phyloP scores from a whole-genome alignment of 1,140 invertebrate species.

The Mycetomoellerius zeteki region DNA sequence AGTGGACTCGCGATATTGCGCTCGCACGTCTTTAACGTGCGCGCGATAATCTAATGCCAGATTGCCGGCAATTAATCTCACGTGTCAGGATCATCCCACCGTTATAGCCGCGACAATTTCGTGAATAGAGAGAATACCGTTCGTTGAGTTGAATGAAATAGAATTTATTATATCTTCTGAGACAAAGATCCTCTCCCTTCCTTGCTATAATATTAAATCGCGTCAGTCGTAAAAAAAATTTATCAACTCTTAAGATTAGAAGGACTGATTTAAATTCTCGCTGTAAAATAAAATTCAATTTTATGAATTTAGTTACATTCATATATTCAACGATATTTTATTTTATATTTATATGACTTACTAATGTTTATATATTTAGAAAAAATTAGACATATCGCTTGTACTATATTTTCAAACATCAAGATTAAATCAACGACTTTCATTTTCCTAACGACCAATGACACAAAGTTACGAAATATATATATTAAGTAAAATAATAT shows the following conservation, averaged over 20 bases:
- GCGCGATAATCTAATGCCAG: conserved; percentile 51
- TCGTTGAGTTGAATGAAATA: conserved; percentile 30
- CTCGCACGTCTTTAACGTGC: conserved; percentile 31
- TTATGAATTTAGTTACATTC: neutral
- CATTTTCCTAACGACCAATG: neutral
- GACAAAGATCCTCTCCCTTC: neutral
- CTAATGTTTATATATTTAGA: neutral
- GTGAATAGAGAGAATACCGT: conserved; percentile 40
- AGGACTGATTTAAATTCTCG: neutral
- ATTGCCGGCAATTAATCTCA: conserved; percentile 66
- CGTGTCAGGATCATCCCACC: conserved; percentile 43
- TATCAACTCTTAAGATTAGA: neutral
- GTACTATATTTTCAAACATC: neutral
- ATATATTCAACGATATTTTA: neutral
- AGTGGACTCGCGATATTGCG: conserved; percentile 31
- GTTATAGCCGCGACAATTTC: conserved; percentile 65
- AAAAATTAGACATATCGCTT: neutral
- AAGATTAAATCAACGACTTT: neutral
- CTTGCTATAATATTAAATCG: conserved; percentile 2
- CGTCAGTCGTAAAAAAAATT: neutral
- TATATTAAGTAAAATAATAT: neutral
- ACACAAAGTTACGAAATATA: neutral
- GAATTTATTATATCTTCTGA: conserved; percentile 46
- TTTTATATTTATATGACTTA: neutral
- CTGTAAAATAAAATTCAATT: neutral